Conservation (phyloP, 53 echinoderm and acorn worm genomes). For the Astropecten irregularis region DNA sequence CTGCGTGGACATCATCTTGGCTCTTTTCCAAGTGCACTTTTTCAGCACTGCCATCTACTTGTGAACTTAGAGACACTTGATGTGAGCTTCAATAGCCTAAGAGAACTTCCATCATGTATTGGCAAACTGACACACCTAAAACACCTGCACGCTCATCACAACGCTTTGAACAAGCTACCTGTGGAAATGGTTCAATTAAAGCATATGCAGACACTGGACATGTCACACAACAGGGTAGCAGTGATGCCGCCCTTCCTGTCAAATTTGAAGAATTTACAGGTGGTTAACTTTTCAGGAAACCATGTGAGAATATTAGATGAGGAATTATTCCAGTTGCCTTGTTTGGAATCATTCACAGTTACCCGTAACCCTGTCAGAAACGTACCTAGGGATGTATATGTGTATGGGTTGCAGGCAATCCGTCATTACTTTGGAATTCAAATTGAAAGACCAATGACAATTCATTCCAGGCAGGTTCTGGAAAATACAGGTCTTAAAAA, state of each 20-base stretch:
- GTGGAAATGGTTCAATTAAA: slow-evolving; percentile 58
- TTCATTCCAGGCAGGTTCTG: slow-evolving; percentile 38
- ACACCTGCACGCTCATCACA: slow-evolving; percentile 67
- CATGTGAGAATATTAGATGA: slow-evolving; percentile 50
- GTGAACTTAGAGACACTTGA: slow-evolving; percentile 65
- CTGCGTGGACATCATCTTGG: slow-evolving; percentile 70
- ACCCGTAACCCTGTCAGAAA: slow-evolving; percentile 86
- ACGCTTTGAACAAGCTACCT: slow-evolving; percentile 59
- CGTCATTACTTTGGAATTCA: slow-evolving; percentile 72
- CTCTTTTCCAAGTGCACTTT: slow-evolving; percentile 25
- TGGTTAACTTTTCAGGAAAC: slow-evolving; percentile 91
- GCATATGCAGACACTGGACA: slow-evolving; percentile 64
- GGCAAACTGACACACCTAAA: slow-evolving; percentile 44
- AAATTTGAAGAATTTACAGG: slow-evolving; percentile 61
- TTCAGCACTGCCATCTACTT: slow-evolving; percentile 43
- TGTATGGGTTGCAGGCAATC: slow-evolving; percentile 87
- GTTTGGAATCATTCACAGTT: slow-evolving; percentile 63
- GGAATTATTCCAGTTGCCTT: slow-evolving; percentile 43
- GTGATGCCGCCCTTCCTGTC: slow-evolving; percentile 67
- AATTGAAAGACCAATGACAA: not conserved
- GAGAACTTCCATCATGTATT: slow-evolving; percentile 71
- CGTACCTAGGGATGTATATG: slow-evolving; percentile 77
- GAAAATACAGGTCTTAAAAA: slow-evolving; percentile 14
- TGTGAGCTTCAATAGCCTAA: slow-evolving; percentile 78
- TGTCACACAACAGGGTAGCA: slow-evolving; percentile 82